Conservation (phyloP, 2,888 invertebrate genomes). For the Cantharis lateralis region DNA sequence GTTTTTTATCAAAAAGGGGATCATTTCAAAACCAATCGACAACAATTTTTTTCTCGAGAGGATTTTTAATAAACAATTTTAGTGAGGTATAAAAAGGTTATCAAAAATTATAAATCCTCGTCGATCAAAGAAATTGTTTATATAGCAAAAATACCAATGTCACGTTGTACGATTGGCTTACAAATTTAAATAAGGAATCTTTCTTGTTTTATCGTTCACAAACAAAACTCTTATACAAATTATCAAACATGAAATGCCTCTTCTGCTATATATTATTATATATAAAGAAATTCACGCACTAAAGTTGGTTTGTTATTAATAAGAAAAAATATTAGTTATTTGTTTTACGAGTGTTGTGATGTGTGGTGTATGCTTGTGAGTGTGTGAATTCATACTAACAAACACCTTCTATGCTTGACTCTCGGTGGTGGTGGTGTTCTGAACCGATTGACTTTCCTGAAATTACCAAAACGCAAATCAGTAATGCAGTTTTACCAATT, state of each 20-base stretch:
- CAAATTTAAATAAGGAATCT: background rate
- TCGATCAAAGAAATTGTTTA: constrained; percentile 5
- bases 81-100: constrained; percentile 25
- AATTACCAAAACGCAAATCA: constrained; percentile 40
- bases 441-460: constrained; percentile 64
- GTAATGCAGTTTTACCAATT: background rate
- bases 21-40: background rate
- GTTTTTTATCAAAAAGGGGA: background rate
- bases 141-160: background rate
- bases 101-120: constrained; percentile 25
- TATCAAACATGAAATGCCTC: constrained; percentile 54
- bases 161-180: background rate
- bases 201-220: background rate
- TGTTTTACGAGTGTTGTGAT: constrained; percentile 13
- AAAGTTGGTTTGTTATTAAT: constrained; percentile 53
- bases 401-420: constrained; percentile 60
- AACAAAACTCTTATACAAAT: constrained; percentile 2
- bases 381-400: constrained; percentile 37
- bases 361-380: background rate
- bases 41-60: constrained; percentile 2
- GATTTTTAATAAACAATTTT: constrained; percentile 22
- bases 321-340: constrained; percentile 46
- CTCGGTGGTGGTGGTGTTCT: constrained; percentile 64
- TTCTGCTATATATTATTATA: constrained; percentile 47
- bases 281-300: constrained; percentile 54